A percentile compares a stretch with the other conserved stretches of the same genome.
Conservation (phyloP, 2,888 invertebrate species). For the Tetropium fuscum region DNA sequence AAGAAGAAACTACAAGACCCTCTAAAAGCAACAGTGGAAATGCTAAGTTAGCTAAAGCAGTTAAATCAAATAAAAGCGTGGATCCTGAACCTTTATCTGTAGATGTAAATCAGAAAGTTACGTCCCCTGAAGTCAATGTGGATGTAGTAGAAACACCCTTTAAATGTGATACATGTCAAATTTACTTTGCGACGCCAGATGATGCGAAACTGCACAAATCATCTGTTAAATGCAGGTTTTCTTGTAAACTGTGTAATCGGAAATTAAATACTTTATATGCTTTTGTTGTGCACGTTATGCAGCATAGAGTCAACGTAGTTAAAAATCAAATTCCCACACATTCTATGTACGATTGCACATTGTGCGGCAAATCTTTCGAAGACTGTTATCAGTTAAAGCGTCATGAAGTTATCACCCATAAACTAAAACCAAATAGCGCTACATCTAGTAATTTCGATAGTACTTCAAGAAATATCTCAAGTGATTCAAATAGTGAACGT, state of each 20-base stretch:
- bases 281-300: conserved; percentile 48
- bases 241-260: conserved; percentile 42
- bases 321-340: conserved; percentile 27
- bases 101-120: conserved; percentile 2
- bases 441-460: neutral
- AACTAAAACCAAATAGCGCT: conserved; percentile 16
- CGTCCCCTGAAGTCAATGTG: neutral
- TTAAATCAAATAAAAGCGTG: neutral
- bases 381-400: conserved; percentile 48
- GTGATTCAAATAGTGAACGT: neutral
- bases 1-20: conserved; percentile 24
- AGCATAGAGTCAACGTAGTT: conserved; percentile 38
- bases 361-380: conserved; percentile 41
- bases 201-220: conserved; percentile 39
- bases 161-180: conserved; percentile 45
- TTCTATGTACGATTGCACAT: conserved; percentile 37
- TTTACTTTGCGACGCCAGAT: conserved; percentile 38
- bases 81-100: neutral
- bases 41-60: neutral
- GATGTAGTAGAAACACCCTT: conserved; percentile 37
- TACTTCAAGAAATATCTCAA: neutral
- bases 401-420: conserved; percentile 40
- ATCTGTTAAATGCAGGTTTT: conserved; percentile 44
- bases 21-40: neutral
- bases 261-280: conserved; percentile 47